A percentile compares a stretch with the other conserved stretches of the same genome.
Conservation (phyloP, 2,888 invertebrate species). For the Hyalella azteca region DNA sequence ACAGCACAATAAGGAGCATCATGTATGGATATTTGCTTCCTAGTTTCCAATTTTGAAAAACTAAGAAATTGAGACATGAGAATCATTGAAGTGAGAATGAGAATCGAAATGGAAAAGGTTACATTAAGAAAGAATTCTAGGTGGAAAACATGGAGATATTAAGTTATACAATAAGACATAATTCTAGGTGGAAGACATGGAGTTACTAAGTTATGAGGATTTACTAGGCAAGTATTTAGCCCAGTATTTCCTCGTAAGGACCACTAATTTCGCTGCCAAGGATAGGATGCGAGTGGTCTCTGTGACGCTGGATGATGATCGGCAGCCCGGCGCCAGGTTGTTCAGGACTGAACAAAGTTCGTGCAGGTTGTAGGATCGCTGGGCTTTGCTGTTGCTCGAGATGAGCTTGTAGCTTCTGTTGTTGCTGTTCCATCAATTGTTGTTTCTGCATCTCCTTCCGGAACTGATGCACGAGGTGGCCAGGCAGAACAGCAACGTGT, state of each 20-base stretch:
- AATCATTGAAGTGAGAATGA: no score
- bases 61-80: no score
- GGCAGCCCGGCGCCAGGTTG: background rate
- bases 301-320: background rate
- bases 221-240: no score
- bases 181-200: no score
- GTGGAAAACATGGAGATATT: no score
- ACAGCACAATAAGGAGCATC: no score
- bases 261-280: background rate
- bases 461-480: background rate
- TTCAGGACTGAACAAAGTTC: background rate
- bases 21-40: no score
- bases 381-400: background rate
- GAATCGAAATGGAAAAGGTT: no score
- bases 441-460: constrained; percentile 9
- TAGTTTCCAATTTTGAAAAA: no score
- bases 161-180: no score
- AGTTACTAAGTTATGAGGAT: no score
- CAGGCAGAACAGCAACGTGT: background rate
- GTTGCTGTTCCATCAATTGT: background rate
- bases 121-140: no score
- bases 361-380: background rate
- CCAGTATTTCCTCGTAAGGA: background rate
- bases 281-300: background rate
- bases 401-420: background rate